Evolutionary conservation across 2,888 invertebrate species (phyloP).

Genomic region (Epirrhoe alternata): DNA sequence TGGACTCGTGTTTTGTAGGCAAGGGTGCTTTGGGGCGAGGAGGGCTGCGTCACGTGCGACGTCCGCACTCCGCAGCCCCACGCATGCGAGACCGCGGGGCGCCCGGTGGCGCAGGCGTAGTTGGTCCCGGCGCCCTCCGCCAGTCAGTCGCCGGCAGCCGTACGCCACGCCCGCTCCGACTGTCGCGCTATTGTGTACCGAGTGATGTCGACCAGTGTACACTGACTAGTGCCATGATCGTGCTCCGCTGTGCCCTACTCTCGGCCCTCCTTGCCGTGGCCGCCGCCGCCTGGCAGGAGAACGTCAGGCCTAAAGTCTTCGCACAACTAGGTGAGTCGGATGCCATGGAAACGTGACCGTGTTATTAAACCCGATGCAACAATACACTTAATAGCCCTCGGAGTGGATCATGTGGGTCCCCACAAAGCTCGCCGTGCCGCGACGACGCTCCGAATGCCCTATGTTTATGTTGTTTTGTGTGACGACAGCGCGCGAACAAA

Average conservation of each 20-base stretch:
- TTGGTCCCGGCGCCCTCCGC: slow-evolving; percentile 74
- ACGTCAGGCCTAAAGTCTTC: slow-evolving; percentile 96
- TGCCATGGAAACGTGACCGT: slow-evolving; percentile 61
- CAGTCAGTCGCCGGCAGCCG: slow-evolving; percentile 84
- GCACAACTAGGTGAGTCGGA: slow-evolving; percentile 94
- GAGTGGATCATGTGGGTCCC: slow-evolving; percentile 57
- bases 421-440: slow-evolving; percentile 54
- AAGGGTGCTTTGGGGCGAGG: slow-evolving; percentile 79
- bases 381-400: slow-evolving; percentile 66
- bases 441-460: slow-evolving; percentile 50
- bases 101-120: slow-evolving; percentile 77
- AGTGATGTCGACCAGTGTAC: slow-evolving; percentile 81
- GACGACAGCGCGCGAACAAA: slow-evolving; percentile 74
- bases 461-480: slow-evolving; percentile 80
- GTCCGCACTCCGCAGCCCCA: slow-evolving; percentile 84
- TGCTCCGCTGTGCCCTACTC: slow-evolving; percentile 79
- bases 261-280: slow-evolving; percentile 84
- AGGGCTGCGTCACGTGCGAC: slow-evolving; percentile 85
- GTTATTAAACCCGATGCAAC: slow-evolving; percentile 69
- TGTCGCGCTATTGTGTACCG: slow-evolving; percentile 74
- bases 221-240: slow-evolving; percentile 80
- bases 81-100: slow-evolving; percentile 84
- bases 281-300: slow-evolving; percentile 94
- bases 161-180: slow-evolving; percentile 69
- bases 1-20: slow-evolving; percentile 39